Evolutionary conservation across 2,113 vertebrate genomes (phyloP).

Genomic region (Corythoichthys haematopterus): DNA sequence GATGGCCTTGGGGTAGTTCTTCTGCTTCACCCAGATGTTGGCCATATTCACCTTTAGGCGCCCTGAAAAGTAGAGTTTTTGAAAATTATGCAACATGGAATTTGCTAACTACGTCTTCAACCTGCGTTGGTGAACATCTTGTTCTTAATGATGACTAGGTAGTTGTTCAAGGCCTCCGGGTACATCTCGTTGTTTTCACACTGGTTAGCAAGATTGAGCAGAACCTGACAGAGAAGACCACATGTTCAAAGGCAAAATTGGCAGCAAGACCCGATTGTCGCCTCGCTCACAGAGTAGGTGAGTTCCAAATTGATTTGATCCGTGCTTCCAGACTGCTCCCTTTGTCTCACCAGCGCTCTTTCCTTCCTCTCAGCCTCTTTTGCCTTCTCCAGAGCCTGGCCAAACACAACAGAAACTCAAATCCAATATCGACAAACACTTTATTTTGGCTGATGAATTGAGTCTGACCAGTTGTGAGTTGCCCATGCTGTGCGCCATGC

Average conservation of each 20-base stretch:
- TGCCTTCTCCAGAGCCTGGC: constrained; percentile 88
- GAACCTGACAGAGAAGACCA: constrained; percentile 70
- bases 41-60: constrained; percentile 94
- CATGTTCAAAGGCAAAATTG: neutral
- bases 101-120: neutral
- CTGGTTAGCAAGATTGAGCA: constrained; percentile 93
- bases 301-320: constrained; percentile 89
- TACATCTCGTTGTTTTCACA: constrained; percentile 95
- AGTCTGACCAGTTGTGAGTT: constrained; percentile 83
- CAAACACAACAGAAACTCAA: neutral
- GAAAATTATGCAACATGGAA: neutral
- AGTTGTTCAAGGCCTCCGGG: constrained; percentile 89
- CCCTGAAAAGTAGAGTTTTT: constrained; percentile 65
- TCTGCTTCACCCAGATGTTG: constrained; percentile 95
- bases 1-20: constrained; percentile 91
- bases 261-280: neutral
- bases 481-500: constrained; percentile 83
- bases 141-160: constrained; percentile 94
- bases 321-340: constrained; percentile 78
- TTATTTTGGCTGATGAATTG: too few species aligned
- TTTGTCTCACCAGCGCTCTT: constrained; percentile 82
- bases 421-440: too few species aligned
- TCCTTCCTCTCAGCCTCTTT: constrained; percentile 95
- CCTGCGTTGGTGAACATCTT: constrained; percentile 95
- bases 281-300: constrained; percentile 86